phyloP scores from a whole-genome alignment of 2,888 invertebrate species.

The Vanessa cardui region DNA sequence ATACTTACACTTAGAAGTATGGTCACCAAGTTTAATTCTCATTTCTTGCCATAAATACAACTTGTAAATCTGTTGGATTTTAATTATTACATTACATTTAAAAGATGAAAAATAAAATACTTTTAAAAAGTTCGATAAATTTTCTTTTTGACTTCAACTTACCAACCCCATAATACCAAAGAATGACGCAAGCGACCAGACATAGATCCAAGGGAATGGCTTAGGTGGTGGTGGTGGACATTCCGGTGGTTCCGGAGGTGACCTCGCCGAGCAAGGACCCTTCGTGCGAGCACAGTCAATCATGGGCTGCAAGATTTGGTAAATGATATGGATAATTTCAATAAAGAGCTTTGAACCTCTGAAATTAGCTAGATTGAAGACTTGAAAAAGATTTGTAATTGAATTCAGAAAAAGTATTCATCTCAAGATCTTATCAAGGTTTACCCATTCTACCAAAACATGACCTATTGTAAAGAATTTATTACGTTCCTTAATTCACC shows the following conservation, averaged over 20 bases:
- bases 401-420: no score
- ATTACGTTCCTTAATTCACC: constrained; percentile 33
- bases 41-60: constrained; percentile 56
- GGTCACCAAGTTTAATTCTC: constrained; percentile 43
- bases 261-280: constrained; percentile 59
- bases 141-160: constrained; percentile 42
- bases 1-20: constrained; percentile 60
- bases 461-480: constrained; percentile 18
- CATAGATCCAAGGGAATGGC: constrained; percentile 68
- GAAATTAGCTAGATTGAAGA: no score
- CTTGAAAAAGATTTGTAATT: no score
- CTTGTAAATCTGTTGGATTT: constrained; percentile 59
- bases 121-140: neutral
- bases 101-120: no score
- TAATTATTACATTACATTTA: neutral
- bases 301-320: constrained; percentile 61
- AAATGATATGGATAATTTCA: neutral
- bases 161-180: constrained; percentile 64
- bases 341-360: no score
- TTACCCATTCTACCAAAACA: constrained; percentile 32
- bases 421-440: no score
- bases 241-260: constrained; percentile 56
- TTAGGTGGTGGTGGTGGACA: constrained; percentile 63
- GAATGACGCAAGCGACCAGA: constrained; percentile 54
- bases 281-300: constrained; percentile 58